A percentile compares a stretch with the other conserved stretches of the same genome.
Conservation (phyloP, 2,113 vertebrate species). For the Pimephales promelas region DNA sequence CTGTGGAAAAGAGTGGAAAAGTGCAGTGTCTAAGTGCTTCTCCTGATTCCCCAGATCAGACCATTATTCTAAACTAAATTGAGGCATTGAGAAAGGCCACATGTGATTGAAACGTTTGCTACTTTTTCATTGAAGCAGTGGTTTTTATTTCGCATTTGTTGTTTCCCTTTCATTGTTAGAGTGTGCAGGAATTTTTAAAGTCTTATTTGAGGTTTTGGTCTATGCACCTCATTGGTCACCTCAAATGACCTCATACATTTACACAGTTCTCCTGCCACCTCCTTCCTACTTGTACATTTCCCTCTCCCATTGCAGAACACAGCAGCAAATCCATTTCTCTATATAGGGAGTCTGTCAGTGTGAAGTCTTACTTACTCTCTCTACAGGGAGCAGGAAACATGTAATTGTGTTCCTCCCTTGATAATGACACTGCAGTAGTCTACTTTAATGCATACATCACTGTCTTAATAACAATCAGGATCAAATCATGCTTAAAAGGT, state of each 20-base stretch:
- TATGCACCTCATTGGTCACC: not conserved
- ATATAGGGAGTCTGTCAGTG: constrained; percentile 37
- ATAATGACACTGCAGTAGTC: constrained; percentile 41
- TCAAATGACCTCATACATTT: not conserved
- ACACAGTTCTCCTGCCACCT: not conserved
- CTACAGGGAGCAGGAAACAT: constrained; percentile 27
- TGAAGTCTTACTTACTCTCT: constrained; percentile 42
- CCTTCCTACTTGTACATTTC: not conserved
- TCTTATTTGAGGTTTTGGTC: no score
- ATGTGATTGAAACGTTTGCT: no score
- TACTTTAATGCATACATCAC: constrained; percentile 24
- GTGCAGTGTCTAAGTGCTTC: not conserved
- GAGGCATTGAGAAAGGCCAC: no score
- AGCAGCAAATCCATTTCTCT: not conserved
- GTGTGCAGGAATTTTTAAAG: no score
- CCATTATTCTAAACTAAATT: not conserved
- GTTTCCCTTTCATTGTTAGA: no score
- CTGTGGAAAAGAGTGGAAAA: no score
- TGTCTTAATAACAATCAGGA: constrained; percentile 44
- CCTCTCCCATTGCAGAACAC: not conserved
- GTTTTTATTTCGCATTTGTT: no score
- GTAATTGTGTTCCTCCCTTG: constrained; percentile 40
- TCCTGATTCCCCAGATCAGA: not conserved
- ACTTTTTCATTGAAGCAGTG: no score
- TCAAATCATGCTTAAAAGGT: constrained; percentile 20